phyloP scores from a whole-genome alignment of 2,113 vertebrate genomes.

The Heliornis fulica region DNA sequence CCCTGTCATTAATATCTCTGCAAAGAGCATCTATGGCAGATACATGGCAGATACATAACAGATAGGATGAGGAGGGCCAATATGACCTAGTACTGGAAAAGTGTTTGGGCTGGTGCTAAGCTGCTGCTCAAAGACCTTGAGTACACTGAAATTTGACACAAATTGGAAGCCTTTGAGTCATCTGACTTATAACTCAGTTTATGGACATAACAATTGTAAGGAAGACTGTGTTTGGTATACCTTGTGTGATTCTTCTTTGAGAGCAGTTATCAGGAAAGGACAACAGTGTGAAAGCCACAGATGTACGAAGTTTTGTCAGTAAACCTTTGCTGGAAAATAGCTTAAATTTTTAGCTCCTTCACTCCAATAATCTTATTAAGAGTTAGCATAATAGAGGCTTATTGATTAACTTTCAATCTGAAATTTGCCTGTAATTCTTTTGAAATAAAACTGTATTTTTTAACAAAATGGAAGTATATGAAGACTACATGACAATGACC shows the following conservation, averaged over 20 bases:
- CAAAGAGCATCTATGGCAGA: not conserved
- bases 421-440: constrained; percentile 44
- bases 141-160: not conserved
- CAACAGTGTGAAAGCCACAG: not conserved
- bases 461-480: constrained; percentile 30
- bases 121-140: not conserved
- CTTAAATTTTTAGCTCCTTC: constrained; percentile 44
- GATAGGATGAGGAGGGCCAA: not conserved
- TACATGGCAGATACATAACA: not conserved
- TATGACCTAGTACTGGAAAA: not conserved
- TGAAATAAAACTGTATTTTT: constrained; percentile 12
- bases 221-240: not conserved
- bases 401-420: constrained; percentile 65
- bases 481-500: not conserved
- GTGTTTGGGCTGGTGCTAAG: not conserved
- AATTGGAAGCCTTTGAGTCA: not conserved
- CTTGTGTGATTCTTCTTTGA: not conserved
- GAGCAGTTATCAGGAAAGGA: not conserved
- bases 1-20: not conserved
- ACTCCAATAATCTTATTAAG: constrained; percentile 64
- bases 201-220: not conserved
- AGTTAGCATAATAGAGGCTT: constrained; percentile 45
- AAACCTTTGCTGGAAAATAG: constrained; percentile 48
- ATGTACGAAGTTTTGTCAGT: not conserved
- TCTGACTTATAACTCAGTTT: not conserved